Evolutionary conservation across 2,113 vertebrate species (phyloP).

Genomic region (Desmodus rotundus): DNA sequence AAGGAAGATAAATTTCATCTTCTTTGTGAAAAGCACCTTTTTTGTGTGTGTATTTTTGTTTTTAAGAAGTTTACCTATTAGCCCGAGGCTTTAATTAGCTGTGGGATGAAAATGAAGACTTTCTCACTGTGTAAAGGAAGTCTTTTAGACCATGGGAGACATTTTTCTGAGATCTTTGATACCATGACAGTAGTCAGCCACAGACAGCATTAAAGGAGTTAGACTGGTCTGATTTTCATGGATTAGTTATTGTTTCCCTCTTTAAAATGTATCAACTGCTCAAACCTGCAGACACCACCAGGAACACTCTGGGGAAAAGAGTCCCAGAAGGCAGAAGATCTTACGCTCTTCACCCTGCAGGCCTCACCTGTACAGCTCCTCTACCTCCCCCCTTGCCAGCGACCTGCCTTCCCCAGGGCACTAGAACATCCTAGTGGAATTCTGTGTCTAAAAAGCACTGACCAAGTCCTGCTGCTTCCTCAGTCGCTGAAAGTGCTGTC

Average conservation of each 20-base stretch:
- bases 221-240: background rate
- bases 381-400: background rate
- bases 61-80: background rate
- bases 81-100: background rate
- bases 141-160: background rate
- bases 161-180: background rate
- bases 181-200: background rate
- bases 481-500: background rate
- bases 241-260: background rate
- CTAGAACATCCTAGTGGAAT: background rate
- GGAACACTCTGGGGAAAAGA: background rate
- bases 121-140: background rate
- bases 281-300: background rate
- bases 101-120: conserved; percentile 17
- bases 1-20: background rate
- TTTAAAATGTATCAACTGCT: background rate
- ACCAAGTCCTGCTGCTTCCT: background rate
- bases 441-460: background rate
- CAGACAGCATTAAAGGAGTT: background rate
- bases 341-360: background rate
- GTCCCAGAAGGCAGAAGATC: background rate
- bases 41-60: background rate
- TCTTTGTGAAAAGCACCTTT: background rate
- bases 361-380: background rate
- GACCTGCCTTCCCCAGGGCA: background rate